These are phyloP conservation scores for Anabacerthia variegaticeps DNA, from an alignment of 2,797 vertebrate genomes.

Conservation along the genomic window DNA sequence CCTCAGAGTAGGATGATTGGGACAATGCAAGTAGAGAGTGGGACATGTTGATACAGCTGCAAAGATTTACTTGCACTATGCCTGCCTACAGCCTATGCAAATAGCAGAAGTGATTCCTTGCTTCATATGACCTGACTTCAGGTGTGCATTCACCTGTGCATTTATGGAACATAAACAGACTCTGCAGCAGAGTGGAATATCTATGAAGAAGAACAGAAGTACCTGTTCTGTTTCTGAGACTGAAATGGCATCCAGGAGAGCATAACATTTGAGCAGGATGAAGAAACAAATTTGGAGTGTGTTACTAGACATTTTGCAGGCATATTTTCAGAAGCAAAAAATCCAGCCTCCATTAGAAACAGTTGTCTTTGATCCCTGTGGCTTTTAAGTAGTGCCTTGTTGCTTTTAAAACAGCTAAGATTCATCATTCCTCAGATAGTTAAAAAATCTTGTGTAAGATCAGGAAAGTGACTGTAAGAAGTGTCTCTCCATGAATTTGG, in stretches of 20 bases:
- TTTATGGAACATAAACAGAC: neutral
- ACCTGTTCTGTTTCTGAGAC: neutral
- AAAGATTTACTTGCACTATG: neutral
- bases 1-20: neutral
- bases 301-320: neutral
- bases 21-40: neutral
- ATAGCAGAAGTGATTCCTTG: neutral
- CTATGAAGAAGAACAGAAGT: neutral
- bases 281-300: neutral
- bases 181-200: neutral
- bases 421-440: neutral
- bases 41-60: conserved; percentile 26
- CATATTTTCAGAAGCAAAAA: neutral
- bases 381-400: neutral
- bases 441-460: neutral
- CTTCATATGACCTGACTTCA: neutral
- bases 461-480: neutral
- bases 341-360: neutral
- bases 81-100: neutral
- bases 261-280: neutral
- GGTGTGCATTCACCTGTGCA: neutral
- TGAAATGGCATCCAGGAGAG: neutral
- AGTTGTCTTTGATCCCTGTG: neutral
- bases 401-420: neutral
- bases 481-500: neutral